These are phyloP conservation scores for Toxonevra muliebris DNA, from an alignment of 2,888 invertebrate genomes.

Conservation along the genomic window DNA sequence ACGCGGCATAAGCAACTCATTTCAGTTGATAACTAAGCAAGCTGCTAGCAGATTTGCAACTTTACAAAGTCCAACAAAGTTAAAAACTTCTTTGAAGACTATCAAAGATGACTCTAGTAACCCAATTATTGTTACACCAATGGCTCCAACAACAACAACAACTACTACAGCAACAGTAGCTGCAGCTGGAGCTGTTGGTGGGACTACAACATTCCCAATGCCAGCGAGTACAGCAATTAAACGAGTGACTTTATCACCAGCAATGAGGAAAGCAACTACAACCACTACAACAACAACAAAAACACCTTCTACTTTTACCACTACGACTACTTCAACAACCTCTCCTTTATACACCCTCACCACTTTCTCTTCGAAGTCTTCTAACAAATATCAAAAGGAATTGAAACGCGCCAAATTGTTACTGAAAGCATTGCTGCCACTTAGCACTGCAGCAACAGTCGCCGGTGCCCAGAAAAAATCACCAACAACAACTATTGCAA, in stretches of 20 bases:
- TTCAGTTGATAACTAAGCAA: slow-evolving; percentile 13
- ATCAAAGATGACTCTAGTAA: slow-evolving; percentile 24
- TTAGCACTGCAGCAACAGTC: slow-evolving; percentile 21
- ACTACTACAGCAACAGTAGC: neutral
- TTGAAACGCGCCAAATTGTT: slow-evolving; percentile 60
- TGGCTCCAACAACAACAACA: neutral
- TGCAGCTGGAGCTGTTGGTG: neutral
- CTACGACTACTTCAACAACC: slow-evolving; percentile 17
- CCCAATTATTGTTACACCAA: slow-evolving; percentile 21
- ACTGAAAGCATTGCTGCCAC: slow-evolving; percentile 50
- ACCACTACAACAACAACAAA: slow-evolving; percentile 29
- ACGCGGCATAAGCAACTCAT: slow-evolving; percentile 17
- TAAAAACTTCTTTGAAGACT: slow-evolving; percentile 39
- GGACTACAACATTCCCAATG: neutral
- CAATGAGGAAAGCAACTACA: slow-evolving; percentile 32
- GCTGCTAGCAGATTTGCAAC: slow-evolving; percentile 40
- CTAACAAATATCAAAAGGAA: slow-evolving; percentile 54
- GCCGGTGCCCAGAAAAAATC: slow-evolving; percentile 11
- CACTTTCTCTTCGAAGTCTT: neutral
- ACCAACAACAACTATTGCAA: slow-evolving; percentile 9
- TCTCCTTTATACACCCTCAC: no score
- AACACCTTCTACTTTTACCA: slow-evolving; percentile 4
- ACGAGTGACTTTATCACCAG: slow-evolving; percentile 33
- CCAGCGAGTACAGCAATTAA: slow-evolving; percentile 32
- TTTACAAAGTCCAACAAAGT: slow-evolving; percentile 37